Evolutionary conservation across 1,140 invertebrate species (phyloP).

Genomic region (Drosophila sechellia): DNA sequence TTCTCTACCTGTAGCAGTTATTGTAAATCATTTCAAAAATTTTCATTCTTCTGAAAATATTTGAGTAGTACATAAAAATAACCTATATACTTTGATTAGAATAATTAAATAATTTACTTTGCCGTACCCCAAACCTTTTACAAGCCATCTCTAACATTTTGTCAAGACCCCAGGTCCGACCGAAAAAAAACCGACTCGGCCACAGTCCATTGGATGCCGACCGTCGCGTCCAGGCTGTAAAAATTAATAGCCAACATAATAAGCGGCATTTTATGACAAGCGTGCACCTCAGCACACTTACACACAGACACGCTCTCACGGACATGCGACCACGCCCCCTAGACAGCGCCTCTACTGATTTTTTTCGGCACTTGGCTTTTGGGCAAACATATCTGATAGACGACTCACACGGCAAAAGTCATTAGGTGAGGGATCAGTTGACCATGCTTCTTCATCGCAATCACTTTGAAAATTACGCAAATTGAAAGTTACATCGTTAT

Average conservation of each 20-base stretch:
- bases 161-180: conserved; percentile 17
- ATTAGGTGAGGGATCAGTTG: conserved; percentile 79
- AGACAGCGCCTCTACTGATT: neutral
- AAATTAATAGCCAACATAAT: conserved; percentile 83
- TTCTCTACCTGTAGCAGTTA: too few relatives aligned
- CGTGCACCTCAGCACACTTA: conserved; percentile 67
- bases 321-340: conserved; percentile 47
- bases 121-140: neutral
- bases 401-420: conserved; percentile 61
- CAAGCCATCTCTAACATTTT: conserved; percentile 19
- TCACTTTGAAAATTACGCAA: conserved; percentile 81
- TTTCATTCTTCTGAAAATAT: too few relatives aligned
- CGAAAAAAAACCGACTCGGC: conserved; percentile 14
- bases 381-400: conserved; percentile 57
- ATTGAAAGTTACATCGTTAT: conserved; percentile 79
- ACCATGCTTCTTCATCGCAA: conserved; percentile 38
- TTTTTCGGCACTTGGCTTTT: conserved; percentile 6
- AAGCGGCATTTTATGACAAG: conserved; percentile 82
- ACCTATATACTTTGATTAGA: neutral
- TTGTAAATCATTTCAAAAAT: too few relatives aligned
- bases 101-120: neutral
- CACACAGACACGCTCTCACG: conserved; percentile 6
- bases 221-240: conserved; percentile 72
- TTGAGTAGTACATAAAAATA: too few relatives aligned
- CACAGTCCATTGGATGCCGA: conserved; percentile 45